These are phyloP conservation scores for Stomorhina lunata DNA, from an alignment of 2,888 invertebrate species.

Conservation along the genomic window DNA sequence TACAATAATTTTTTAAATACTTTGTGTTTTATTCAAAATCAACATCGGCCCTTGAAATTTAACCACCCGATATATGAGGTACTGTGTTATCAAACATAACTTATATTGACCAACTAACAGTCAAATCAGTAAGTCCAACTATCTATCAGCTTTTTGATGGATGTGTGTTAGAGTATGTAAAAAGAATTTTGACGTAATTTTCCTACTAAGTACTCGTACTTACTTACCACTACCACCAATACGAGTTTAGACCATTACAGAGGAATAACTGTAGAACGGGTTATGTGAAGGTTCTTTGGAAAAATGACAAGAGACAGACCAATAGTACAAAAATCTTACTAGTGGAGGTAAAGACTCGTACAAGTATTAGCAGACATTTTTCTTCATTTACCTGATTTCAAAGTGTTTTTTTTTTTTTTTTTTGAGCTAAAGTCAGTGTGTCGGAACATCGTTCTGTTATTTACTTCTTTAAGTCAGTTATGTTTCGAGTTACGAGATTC, in stretches of 20 bases:
- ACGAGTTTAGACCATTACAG: constrained; percentile 33
- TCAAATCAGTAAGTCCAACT: constrained; percentile 30
- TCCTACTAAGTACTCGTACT: too few relatives aligned
- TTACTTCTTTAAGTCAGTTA: constrained; percentile 57
- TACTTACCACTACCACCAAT: too few relatives aligned
- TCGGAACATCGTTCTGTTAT: constrained; percentile 58
- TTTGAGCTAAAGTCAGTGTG: constrained; percentile 52
- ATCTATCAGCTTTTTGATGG: background rate
- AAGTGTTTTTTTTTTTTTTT: too few relatives aligned
- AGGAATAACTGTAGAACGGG: constrained; percentile 9
- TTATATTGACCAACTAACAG: too few relatives aligned
- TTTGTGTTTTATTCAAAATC: too few relatives aligned
- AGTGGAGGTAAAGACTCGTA: background rate
- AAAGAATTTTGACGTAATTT: constrained; percentile 42
- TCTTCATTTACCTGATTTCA: too few relatives aligned
- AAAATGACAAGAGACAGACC: constrained; percentile 16
- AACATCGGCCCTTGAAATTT: too few relatives aligned
- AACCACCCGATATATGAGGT: too few relatives aligned
- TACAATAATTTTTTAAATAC: too few relatives aligned
- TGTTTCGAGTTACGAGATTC: constrained; percentile 51
- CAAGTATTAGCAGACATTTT: constrained; percentile 26
- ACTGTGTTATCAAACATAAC: too few relatives aligned
- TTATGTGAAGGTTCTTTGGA: constrained; percentile 28
- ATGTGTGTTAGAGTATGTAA: background rate
- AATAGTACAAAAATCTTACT: background rate